phyloP scores from a whole-genome alignment of 2,797 vertebrate species.

The Enteromius viviparus region DNA sequence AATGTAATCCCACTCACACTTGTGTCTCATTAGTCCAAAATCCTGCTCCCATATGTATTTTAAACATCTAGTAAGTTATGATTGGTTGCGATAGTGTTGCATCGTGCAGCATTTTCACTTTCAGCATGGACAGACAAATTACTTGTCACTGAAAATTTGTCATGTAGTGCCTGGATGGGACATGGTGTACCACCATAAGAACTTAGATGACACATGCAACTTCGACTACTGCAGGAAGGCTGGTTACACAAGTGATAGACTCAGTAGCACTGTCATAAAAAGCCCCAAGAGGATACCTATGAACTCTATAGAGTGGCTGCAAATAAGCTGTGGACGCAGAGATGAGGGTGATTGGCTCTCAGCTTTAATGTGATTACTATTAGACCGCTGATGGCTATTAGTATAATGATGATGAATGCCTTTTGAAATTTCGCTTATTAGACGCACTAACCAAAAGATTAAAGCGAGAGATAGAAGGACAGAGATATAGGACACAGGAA shows the following conservation, averaged over 20 bases:
- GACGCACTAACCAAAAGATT: constrained; percentile 18
- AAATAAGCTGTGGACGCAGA: neutral
- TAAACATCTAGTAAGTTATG: neutral
- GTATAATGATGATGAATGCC: constrained; percentile 31
- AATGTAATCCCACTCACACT: neutral
- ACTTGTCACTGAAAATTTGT: neutral
- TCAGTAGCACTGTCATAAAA: neutral
- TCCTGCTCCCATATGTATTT: neutral
- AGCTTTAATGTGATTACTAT: constrained; percentile 28
- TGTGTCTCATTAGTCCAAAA: neutral
- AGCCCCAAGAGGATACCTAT: neutral
- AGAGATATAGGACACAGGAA: neutral
- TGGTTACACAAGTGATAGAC: neutral
- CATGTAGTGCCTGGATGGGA: neutral
- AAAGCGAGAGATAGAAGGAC: constrained; percentile 20
- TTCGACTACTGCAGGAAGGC: neutral
- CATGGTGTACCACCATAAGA: neutral
- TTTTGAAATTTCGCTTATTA: constrained; percentile 20
- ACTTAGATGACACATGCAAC: neutral
- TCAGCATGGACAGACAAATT: neutral
- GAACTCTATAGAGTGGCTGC: constrained; percentile 9
- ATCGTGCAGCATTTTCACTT: neutral
- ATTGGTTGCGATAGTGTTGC: neutral
- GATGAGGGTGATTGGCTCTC: constrained; percentile 24
- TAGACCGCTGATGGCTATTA: constrained; percentile 28